These are phyloP conservation scores for Dipodomys merriami DNA, from an alignment of 2,113 vertebrate genomes.

Conservation along the genomic window DNA sequence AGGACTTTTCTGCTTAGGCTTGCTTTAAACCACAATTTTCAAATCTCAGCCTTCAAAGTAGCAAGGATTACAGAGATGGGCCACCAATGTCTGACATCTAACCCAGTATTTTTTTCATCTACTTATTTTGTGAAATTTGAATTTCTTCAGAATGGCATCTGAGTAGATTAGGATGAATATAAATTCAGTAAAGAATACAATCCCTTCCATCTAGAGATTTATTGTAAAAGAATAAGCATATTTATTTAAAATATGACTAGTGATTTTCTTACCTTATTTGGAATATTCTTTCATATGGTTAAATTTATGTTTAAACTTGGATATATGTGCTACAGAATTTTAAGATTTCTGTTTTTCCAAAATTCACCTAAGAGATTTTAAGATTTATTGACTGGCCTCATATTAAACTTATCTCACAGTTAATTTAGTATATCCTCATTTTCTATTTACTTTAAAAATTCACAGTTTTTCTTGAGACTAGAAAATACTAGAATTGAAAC, in stretches of 20 bases:
- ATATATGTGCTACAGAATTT: neutral
- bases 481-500: too few relatives aligned
- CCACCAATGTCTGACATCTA: too few relatives aligned
- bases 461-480: too few relatives aligned
- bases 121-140: slow-evolving; percentile 35
- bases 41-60: too few relatives aligned
- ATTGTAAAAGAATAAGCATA: slow-evolving; percentile 44
- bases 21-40: too few relatives aligned
- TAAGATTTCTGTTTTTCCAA: slow-evolving; percentile 26
- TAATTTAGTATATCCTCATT: slow-evolving; percentile 28
- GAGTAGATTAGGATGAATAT: slow-evolving; percentile 38
- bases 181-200: slow-evolving; percentile 11
- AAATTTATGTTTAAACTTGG: slow-evolving; percentile 40
- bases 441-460: slow-evolving; percentile 20
- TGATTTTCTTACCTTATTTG: slow-evolving; percentile 49
- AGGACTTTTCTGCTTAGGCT: too few relatives aligned
- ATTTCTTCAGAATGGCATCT: slow-evolving; percentile 48
- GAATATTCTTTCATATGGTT: slow-evolving; percentile 17
- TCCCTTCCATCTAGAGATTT: neutral
- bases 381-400: slow-evolving; percentile 11
- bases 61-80: too few relatives aligned
- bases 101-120: neutral
- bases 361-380: slow-evolving; percentile 35
- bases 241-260: slow-evolving; percentile 45
- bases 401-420: slow-evolving; percentile 33